Evolutionary conservation across 64 coral and sea anemone species (phyloP).

Genomic region (Porites australiensis): DNA sequence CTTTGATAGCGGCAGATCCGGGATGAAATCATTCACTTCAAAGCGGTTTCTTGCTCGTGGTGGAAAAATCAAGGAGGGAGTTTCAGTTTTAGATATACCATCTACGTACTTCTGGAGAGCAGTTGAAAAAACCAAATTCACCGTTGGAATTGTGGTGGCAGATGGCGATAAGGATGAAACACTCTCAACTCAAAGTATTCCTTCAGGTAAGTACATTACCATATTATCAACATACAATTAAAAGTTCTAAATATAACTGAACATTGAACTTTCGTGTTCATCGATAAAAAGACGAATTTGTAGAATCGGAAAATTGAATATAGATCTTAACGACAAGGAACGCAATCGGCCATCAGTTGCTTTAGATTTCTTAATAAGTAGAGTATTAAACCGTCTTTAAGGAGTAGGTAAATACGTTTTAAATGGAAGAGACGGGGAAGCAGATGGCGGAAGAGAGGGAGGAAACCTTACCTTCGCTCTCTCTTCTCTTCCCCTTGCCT

Average conservation of each 20-base stretch:
- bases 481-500: no score
- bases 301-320: no score
- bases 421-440: no score
- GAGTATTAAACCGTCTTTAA: no score
- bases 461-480: no score
- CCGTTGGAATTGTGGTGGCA: conserved; percentile 51
- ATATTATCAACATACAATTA: no score
- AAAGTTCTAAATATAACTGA: background rate
- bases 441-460: no score
- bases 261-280: background rate
- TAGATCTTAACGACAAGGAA: no score
- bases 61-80: conserved; percentile 52
- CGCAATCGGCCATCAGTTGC: no score
- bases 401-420: no score
- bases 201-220: background rate
- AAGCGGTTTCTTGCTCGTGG: conserved; percentile 65
- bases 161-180: conserved; percentile 18
- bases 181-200: background rate
- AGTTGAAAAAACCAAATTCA: conserved; percentile 50
- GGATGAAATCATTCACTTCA: background rate
- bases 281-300: no score
- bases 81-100: conserved; percentile 29
- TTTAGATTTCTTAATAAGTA: no score
- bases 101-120: conserved; percentile 62
- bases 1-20: conserved; percentile 9